Conservation (phyloP, 2,797 vertebrate genomes). For the Lycodopsis pacificus region DNA sequence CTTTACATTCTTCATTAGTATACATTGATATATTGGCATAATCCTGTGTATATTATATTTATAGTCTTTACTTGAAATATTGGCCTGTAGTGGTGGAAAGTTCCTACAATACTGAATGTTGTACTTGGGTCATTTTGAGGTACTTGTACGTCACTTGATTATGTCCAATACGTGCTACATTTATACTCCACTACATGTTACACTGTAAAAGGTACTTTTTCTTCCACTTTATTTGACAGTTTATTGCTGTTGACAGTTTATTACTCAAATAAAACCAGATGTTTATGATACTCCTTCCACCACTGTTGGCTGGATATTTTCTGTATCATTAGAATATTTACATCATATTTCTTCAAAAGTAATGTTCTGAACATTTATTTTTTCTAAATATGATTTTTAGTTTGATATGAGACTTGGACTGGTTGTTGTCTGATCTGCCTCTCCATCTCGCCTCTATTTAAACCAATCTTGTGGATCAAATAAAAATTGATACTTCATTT, state of each 20-base stretch:
- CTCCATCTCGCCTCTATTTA: neutral
- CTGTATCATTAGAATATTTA: neutral
- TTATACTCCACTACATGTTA: neutral
- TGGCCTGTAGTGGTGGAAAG: neutral
- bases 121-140: neutral
- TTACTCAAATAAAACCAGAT: neutral
- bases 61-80: neutral
- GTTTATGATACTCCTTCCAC: neutral
- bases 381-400: neutral
- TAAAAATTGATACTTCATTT: neutral
- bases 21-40: neutral
- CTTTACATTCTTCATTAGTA: neutral
- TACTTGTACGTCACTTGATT: neutral
- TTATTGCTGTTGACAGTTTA: too few species aligned
- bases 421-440: neutral
- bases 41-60: neutral
- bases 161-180: neutral
- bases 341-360: neutral
- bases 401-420: neutral
- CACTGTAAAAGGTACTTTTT: neutral
- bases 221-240: neutral
- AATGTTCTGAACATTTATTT: neutral
- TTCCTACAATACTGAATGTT: neutral
- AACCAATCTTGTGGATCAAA: neutral
- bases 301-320: neutral